Base-by-base conservation (phyloP, 2,797 vertebrate genomes). In the Hoplostethus mediterraneus region DNA sequence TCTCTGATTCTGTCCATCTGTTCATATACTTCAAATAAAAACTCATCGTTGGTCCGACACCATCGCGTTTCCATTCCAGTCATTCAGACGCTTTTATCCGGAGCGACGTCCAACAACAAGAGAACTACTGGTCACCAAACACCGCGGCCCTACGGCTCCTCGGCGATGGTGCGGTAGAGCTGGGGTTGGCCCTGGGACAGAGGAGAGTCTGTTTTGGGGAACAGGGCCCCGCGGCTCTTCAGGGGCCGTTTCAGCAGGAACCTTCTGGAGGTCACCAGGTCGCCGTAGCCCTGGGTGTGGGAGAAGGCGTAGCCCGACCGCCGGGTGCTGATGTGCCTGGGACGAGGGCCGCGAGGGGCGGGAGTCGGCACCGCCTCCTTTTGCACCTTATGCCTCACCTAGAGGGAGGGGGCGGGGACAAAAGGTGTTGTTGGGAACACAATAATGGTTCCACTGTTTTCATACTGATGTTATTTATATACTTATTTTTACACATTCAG, bases 271-370 rank as follows among this genome's bases (percentile, higher is more conserved):
- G 95, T 98, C 60, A 99, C 96, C 86, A 99, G 96, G 1, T 95
- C 94, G 0, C 98, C 98, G 1, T 96, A 99, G 64, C 98, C 97
- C 0, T 96, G 91, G 31, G 95, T 82, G 63, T 99, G 98, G 16
- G 98, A 96, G 93, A 99, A 99, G n/a, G 98, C 98, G 0, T 99
- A 99, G 71, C 96, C 96, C 0, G 98, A 99, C 13, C 94, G 95
- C 13, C 94, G 95, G 3, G 94, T 93, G 84, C 94, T 93, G 80
- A 93, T 54, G 0, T 92, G 92, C 14, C 90, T 92, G 44, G 74
- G 0, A 1, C 47, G 92, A 6, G 67, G 57, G 54, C 75, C 92
- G 47, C 68, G 81, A 5, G 90, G 82, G 0, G 83, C 71, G 0
- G 93, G 92, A 6, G 77, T 84, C 0, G 95, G 95, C 7, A 86